Conservation (phyloP, 2,113 vertebrate genomes). For the Aphyosemion australe region DNA sequence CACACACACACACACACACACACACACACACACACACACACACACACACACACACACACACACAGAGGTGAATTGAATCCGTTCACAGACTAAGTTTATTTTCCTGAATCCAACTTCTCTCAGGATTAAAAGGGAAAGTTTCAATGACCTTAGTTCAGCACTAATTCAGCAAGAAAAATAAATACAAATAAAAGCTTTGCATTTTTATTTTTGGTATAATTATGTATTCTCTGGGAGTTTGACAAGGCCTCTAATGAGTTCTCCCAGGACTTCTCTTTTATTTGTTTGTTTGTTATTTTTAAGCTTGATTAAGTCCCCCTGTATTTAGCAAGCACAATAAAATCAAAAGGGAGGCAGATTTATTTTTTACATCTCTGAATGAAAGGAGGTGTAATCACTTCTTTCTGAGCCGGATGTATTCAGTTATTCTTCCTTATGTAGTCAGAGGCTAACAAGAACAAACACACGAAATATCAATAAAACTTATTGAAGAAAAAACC, state of each 20-base stretch:
- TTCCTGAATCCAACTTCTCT: conserved; percentile 79
- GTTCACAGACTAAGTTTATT: background rate
- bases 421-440: conserved; percentile 1
- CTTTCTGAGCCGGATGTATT: conserved; percentile 13
- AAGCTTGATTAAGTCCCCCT: conserved; percentile 85
- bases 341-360: conserved; percentile 78
- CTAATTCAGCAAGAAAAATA: conserved; percentile 74
- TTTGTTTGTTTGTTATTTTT: conserved; percentile 86
- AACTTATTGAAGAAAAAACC: too few relatives aligned
- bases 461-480: too few relatives aligned
- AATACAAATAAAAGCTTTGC: conserved; percentile 82
- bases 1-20: too few relatives aligned
- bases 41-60: too few relatives aligned
- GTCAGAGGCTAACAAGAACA: background rate
- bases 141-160: conserved; percentile 86
- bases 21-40: too few relatives aligned
- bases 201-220: conserved; percentile 85
- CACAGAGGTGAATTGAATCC: background rate
- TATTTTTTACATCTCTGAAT: conserved; percentile 68
- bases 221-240: conserved; percentile 85
- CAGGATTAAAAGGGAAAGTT: conserved; percentile 80
- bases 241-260: conserved; percentile 85
- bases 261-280: conserved; percentile 82
- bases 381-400: conserved; percentile 46
- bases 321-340: conserved; percentile 82